phyloP scores from a whole-genome alignment of 2,888 invertebrate genomes.

The Tiliacea aurago region DNA sequence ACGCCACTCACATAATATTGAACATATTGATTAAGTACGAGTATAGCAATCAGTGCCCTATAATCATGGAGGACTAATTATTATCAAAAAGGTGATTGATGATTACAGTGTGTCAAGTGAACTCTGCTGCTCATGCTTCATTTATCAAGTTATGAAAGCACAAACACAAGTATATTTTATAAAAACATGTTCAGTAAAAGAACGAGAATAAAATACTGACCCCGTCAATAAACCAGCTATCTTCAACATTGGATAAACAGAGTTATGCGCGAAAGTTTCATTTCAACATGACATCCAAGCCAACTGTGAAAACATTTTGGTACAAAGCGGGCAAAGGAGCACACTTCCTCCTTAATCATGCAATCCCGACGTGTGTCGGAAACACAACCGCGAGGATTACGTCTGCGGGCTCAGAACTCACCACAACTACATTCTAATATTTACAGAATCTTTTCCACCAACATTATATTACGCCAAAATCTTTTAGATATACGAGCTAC shows the following conservation, averaged over 20 bases:
- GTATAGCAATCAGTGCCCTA: not conserved
- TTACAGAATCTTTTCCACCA: slow-evolving; percentile 67
- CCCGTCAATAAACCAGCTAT: slow-evolving; percentile 11
- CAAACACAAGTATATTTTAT: not conserved
- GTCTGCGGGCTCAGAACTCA: slow-evolving; percentile 56
- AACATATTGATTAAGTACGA: slow-evolving; percentile 21
- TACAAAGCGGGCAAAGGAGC: slow-evolving; percentile 61
- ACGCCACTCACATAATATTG: not conserved
- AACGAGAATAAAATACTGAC: not conserved
- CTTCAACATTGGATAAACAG: slow-evolving; percentile 9
- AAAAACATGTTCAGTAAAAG: not conserved
- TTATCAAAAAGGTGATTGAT: slow-evolving; percentile 2
- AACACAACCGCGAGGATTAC: slow-evolving; percentile 68
- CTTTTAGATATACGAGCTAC: slow-evolving; percentile 67
- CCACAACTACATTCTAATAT: slow-evolving; percentile 65
- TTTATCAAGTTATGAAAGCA: slow-evolving; percentile 1
- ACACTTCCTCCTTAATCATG: slow-evolving; percentile 72
- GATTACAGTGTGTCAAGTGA: slow-evolving; percentile 1
- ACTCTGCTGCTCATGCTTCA: not conserved
- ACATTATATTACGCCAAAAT: slow-evolving; percentile 66
- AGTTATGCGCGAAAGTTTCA: slow-evolving; percentile 45
- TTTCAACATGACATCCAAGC: slow-evolving; percentile 45
- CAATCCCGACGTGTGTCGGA: slow-evolving; percentile 72
- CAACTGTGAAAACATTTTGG: slow-evolving; percentile 66
- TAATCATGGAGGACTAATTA: not conserved